These are phyloP conservation scores for Daktulosphaira vitifoliae DNA, from an alignment of 1,140 invertebrate species.

Conservation along the genomic window DNA sequence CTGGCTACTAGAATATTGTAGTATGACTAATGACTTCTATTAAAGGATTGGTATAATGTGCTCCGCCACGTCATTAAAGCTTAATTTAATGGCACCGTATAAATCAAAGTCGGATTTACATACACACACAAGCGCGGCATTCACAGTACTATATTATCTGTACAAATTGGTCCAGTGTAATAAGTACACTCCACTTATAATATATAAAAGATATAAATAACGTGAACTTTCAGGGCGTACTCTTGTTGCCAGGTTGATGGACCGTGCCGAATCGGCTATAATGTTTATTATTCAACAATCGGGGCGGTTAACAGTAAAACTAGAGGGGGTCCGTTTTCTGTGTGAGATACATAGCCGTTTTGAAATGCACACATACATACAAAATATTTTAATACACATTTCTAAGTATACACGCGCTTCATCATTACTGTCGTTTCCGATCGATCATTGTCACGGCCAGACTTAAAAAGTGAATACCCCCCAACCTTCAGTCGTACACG, in stretches of 20 bases:
- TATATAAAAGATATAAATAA: background rate
- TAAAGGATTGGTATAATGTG: conserved; percentile 5
- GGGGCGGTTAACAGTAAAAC: too few relatives aligned
- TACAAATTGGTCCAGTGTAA: conserved; percentile 23
- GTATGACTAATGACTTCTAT: conserved; percentile 25
- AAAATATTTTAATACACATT: too few relatives aligned
- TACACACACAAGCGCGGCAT: conserved; percentile 4
- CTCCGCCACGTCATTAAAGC: conserved; percentile 16
- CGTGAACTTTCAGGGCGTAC: background rate
- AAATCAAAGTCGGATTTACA: conserved; percentile 29
- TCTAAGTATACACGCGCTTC: background rate
- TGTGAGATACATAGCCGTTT: background rate
- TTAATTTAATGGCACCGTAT: conserved; percentile 29
- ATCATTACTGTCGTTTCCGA: conserved; percentile 14
- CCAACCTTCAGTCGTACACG: background rate
- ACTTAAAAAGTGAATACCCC: background rate
- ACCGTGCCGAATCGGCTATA: conserved; percentile 9
- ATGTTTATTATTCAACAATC: too few relatives aligned
- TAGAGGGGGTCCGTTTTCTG: too few relatives aligned
- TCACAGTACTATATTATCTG: conserved; percentile 8
- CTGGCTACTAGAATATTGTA: conserved; percentile 27
- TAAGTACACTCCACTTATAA: background rate
- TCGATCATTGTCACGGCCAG: conserved; percentile 9
- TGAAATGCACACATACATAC: background rate
- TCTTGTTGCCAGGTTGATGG: background rate